A percentile compares a stretch with the other conserved stretches of the same genome.
Evolutionary conservation across 2,797 vertebrate genomes (phyloP).

Genomic region (Gymnopithys bicolor): DNA sequence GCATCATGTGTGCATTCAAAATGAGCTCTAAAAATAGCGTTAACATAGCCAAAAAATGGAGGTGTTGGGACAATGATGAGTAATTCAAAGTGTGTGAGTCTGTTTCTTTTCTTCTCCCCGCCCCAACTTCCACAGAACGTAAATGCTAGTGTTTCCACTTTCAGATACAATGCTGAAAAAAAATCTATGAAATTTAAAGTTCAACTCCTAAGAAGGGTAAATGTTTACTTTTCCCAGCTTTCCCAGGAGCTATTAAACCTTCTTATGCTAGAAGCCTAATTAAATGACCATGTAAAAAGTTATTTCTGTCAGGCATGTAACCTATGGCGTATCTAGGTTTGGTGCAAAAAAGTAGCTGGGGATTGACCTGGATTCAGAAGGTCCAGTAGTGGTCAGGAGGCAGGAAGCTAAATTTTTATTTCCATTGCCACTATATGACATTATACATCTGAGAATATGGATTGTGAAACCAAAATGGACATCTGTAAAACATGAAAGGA

Average conservation of each 20-base stretch:
- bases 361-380: background rate
- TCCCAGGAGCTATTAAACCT: background rate
- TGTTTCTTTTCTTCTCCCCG: background rate
- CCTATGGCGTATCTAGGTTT: background rate
- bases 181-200: background rate
- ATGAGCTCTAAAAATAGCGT: background rate
- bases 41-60: background rate
- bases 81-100: background rate
- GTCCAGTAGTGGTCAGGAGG: background rate
- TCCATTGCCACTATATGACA: background rate
- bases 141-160: background rate
- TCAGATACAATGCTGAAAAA: background rate
- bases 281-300: background rate
- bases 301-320: background rate
- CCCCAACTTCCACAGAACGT: background rate
- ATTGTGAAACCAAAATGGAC: background rate
- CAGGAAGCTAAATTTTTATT: background rate
- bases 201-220: background rate
- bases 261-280: background rate
- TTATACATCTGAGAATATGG: background rate
- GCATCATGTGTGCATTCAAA: background rate
- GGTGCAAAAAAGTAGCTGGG: background rate
- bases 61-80: background rate
- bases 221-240: background rate
- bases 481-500: background rate